phyloP scores from a whole-genome alignment of 2,797 vertebrate species.

The Balearica regulorum region DNA sequence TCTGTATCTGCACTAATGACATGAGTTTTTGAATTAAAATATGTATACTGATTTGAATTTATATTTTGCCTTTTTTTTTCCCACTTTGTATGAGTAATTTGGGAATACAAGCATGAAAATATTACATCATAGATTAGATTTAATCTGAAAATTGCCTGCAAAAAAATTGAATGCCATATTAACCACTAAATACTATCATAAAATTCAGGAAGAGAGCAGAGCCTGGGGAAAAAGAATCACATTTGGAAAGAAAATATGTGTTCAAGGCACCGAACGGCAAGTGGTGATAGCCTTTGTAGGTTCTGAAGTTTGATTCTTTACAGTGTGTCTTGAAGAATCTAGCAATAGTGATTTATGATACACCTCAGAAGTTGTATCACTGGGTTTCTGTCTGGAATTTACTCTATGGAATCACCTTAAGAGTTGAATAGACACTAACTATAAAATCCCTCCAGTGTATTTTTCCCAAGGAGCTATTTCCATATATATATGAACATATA shows the following conservation, averaged over 20 bases:
- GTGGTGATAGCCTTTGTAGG: not conserved
- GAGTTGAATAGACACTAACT: not conserved
- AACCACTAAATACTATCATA: not conserved
- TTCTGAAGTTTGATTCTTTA: not conserved
- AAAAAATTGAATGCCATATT: not conserved
- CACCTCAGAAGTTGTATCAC: not conserved
- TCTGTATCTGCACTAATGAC: not conserved
- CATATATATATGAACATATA: too few relatives aligned
- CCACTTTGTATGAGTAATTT: not conserved
- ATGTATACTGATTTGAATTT: not conserved
- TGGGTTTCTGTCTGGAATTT: not conserved
- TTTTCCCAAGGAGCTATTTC: not conserved
- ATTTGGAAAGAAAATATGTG: not conserved
- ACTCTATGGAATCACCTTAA: not conserved
- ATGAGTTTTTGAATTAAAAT: constrained; percentile 11
- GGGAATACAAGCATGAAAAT: not conserved
- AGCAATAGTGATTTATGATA: not conserved
- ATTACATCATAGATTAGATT: not conserved
- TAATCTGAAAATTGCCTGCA: not conserved
- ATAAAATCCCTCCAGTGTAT: not conserved
- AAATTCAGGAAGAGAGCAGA: not conserved
- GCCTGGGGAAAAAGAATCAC: not conserved
- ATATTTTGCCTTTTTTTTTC: not conserved
- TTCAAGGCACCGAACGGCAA: not conserved
- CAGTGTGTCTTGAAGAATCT: not conserved